Evolutionary conservation across 2,888 invertebrate genomes (phyloP).

Genomic region (Orthosia gothica): DNA sequence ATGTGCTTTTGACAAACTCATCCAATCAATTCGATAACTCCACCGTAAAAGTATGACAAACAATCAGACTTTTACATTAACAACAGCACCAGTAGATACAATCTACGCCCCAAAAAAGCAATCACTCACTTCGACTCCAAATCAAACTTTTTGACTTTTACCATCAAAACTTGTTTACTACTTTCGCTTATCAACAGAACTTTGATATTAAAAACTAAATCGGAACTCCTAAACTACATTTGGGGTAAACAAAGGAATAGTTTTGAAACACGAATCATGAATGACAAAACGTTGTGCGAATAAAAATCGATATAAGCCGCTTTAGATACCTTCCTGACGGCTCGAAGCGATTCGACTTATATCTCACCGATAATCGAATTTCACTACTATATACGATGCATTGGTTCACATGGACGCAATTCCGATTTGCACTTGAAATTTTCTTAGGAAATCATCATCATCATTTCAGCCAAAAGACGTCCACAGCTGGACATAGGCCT

Average conservation of each 20-base stretch:
- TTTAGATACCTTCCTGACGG: not conserved
- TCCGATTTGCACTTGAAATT: too few species aligned
- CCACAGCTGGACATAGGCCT: too few species aligned
- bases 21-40: not conserved
- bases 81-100: not conserved
- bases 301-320: slow-evolving; percentile 37
- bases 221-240: slow-evolving; percentile 47
- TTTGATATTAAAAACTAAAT: slow-evolving; percentile 58
- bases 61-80: not conserved
- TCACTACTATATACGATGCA: too few species aligned
- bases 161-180: slow-evolving; percentile 22
- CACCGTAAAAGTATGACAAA: not conserved
- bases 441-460: too few species aligned
- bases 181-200: slow-evolving; percentile 43
- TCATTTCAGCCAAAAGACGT: too few species aligned
- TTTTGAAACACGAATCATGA: slow-evolving; percentile 46
- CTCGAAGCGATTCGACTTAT: too few species aligned
- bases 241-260: slow-evolving; percentile 44
- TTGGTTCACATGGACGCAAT: too few species aligned
- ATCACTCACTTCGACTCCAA: slow-evolving; percentile 6
- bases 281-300: slow-evolving; percentile 15
- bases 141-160: slow-evolving; percentile 27
- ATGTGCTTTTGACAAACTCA: not conserved
- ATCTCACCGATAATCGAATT: too few species aligned
- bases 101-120: not conserved